Conservation (phyloP, 2,797 vertebrate species). For the Cryptoprocta ferox region DNA sequence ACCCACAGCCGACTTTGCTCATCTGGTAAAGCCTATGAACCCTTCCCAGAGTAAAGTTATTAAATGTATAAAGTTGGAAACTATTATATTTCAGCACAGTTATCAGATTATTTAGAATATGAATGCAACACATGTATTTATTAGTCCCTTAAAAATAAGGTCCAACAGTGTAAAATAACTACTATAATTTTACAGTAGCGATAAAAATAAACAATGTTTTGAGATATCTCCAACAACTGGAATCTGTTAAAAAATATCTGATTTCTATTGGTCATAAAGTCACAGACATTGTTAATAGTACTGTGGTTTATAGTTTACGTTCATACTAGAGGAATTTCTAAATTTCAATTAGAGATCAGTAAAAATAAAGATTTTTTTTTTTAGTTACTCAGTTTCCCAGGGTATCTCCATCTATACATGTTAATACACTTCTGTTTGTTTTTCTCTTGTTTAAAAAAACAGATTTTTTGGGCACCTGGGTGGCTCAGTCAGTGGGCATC, state of each 20-base stretch:
- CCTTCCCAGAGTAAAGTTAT: not conserved
- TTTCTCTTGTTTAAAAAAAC: not conserved
- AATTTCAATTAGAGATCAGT: slow-evolving; percentile 15
- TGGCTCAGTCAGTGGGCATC: no score
- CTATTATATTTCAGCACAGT: not conserved
- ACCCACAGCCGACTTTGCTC: not conserved
- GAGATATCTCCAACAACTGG: not conserved
- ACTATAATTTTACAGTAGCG: not conserved
- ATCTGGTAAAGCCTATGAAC: not conserved
- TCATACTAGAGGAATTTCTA: slow-evolving; percentile 6
- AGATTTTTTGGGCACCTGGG: no score
- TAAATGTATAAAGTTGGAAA: not conserved
- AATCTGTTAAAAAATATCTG: slow-evolving; percentile 2
- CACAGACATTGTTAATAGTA: not conserved
- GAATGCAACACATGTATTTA: not conserved
- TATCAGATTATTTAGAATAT: slow-evolving; percentile 35
- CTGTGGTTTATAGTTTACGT: slow-evolving; percentile 6
- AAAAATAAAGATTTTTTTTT: not conserved
- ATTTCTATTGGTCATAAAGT: not conserved
- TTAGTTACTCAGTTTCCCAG: not conserved
- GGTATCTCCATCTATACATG: not conserved
- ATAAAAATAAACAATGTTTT: not conserved
- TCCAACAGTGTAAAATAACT: not conserved
- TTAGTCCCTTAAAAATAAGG: not conserved
- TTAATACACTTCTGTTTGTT: not conserved